A percentile compares a stretch with the other conserved stretches of the same genome.
phyloP scores from a whole-genome alignment of 1,140 invertebrate genomes.

The Zaprionus nigranus region DNA sequence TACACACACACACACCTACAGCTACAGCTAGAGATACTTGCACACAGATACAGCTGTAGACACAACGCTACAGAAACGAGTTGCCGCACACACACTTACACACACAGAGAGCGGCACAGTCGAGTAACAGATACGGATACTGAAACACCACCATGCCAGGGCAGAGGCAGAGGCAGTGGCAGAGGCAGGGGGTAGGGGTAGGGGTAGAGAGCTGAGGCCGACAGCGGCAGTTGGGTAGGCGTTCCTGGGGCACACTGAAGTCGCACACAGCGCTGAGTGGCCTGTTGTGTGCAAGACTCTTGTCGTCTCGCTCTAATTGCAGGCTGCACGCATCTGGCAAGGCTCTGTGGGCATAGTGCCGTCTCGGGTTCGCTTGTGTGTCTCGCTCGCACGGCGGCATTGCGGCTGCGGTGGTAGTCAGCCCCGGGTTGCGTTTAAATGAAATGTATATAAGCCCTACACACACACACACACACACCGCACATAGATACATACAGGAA shows the following conservation, averaged over 20 bases:
- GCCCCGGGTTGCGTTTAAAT: conserved; percentile 71
- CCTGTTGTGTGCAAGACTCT: conserved; percentile 27
- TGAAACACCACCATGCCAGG: conserved; percentile 68
- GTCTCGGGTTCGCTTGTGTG: conserved; percentile 33
- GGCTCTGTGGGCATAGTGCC: neutral
- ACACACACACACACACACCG: conserved; percentile 37
- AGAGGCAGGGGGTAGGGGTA: neutral
- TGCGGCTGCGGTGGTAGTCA: conserved; percentile 61
- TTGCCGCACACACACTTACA: conserved; percentile 48
- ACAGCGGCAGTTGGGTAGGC: conserved; percentile 50
- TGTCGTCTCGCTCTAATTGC: conserved; percentile 46
- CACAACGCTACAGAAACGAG: conserved; percentile 57
- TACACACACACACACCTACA: conserved; percentile 24
- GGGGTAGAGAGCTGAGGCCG: neutral
- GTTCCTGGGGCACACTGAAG: conserved; percentile 40
- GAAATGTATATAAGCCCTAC: conserved; percentile 74
- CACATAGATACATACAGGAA: conserved; percentile 21
- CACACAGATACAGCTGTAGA: conserved; percentile 14
- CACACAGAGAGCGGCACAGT: conserved; percentile 19
- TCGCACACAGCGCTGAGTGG: conserved; percentile 50
- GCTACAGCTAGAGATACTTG: conserved; percentile 6
- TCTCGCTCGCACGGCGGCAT: conserved; percentile 46
- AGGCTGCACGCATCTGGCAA: neutral
- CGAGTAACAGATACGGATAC: conserved; percentile 55
- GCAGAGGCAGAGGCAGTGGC: conserved; percentile 10